Evolutionary conservation across 2,797 vertebrate species (phyloP), one percentile per base, ranked within the genome.

Genomic region (Nasua narica): DNA sequence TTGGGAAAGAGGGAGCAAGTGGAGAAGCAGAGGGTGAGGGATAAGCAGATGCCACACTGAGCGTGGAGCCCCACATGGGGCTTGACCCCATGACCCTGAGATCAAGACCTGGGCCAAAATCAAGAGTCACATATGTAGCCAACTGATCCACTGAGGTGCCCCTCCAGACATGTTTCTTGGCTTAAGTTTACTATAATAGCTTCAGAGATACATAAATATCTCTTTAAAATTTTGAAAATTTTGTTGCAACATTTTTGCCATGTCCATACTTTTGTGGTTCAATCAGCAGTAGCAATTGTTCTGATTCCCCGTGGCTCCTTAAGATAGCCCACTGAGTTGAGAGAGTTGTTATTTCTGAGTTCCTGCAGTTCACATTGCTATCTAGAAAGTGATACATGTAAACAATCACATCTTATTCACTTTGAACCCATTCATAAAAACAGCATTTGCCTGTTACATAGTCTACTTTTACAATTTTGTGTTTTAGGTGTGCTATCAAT

Each of bases 281-380:
- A 98, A 95, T 97, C 95, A 98, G 65, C 92, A 96, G 43, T 70
- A 94, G 60, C 95, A 96, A 83, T 86, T 96, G 93, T 96, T 96
- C 96, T 90, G 86, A 82, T 96, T 96, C 62, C 96, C 97, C 32
- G 86, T 94, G 79, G 96, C 40, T 96, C 90, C 88, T 37, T 70
- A 93, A 96, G 93, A 74, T 19, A 77, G 95, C 95, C 97, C 97
- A 97, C 96, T 90, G 96, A 96, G 97, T 35, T 91, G 97, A 97
- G 60, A 97, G 96, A 93, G 93, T 93, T 97, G 96, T 97, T 94
- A 97, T 86, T 97, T 96, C 93, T 95, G 96, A 95, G 96, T 97
- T 86, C 97, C 96, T 94, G 92, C 96, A 94, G 97, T 89, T 98
- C 89, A 82, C 93, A 94, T 90, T 72, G 96, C 83, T 95, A 96